Percentiles rank a stretch among this genome's conserved stretches.
phyloP scores from a whole-genome alignment of 2,888 invertebrate species.

The Tenthredo scrophulariae region DNA sequence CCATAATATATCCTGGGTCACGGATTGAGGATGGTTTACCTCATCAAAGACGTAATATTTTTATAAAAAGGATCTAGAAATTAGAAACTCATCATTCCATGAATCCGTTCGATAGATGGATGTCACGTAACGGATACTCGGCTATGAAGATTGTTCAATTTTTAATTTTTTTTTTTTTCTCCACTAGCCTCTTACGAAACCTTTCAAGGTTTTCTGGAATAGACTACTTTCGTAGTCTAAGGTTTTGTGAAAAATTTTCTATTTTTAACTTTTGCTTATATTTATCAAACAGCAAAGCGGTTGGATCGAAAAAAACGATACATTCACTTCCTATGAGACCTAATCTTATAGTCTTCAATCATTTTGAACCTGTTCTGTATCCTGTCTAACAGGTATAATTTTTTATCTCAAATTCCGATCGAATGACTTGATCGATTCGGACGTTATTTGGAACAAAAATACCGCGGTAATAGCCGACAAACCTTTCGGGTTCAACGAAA shows the following conservation, averaged over 20 bases:
- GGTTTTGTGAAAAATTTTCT: neutral
- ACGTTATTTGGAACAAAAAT: neutral
- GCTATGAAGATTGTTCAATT: neutral
- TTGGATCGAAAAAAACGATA: neutral
- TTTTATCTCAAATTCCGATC: neutral
- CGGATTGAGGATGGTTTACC: neutral
- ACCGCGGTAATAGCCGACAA: neutral
- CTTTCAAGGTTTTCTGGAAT: neutral
- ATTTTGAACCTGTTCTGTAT: neutral
- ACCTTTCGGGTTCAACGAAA: no score
- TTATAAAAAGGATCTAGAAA: neutral
- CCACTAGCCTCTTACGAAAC: neutral
- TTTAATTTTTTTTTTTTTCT: neutral
- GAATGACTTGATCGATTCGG: neutral
- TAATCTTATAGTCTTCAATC: neutral
- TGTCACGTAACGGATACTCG: neutral
- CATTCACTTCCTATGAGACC: no score
- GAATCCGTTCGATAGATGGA: neutral
- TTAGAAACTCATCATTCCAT: neutral
- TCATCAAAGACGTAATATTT: neutral
- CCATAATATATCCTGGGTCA: neutral
- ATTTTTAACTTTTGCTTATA: neutral
- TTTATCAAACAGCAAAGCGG: neutral
- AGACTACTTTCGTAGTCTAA: neutral
- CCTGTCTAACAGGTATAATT: neutral